phyloP scores from a whole-genome alignment of 1,140 invertebrate genomes.

The Latrodectus geometricus region DNA sequence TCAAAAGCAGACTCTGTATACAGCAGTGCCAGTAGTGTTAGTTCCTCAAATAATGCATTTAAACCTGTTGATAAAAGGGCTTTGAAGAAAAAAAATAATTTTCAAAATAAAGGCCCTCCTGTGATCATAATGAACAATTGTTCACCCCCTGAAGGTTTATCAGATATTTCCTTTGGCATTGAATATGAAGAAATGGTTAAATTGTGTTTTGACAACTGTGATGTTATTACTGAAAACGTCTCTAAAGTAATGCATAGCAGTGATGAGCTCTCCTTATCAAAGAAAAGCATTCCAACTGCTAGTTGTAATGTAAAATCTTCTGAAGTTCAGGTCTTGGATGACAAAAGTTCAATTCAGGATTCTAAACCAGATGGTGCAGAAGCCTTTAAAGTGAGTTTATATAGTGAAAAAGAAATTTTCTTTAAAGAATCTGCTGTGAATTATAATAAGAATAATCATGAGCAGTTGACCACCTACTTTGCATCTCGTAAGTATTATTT shows the following conservation, averaged over 20 bases:
- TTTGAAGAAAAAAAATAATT: not conserved
- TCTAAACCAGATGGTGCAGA: not conserved
- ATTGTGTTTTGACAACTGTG: constrained; percentile 24
- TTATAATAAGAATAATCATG: constrained; percentile 21
- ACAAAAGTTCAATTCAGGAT: not conserved
- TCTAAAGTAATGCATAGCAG: not conserved
- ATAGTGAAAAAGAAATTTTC: constrained; percentile 21
- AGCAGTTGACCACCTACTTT: constrained; percentile 23
- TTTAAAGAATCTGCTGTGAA: constrained; percentile 39
- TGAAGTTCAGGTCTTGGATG: not conserved
- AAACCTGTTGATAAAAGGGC: constrained; percentile 28
- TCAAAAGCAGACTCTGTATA: constrained; percentile 47
- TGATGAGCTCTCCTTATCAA: not conserved
- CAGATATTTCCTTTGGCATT: constrained; percentile 51
- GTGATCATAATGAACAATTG: constrained; percentile 46
- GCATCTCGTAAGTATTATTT: constrained; percentile 17
- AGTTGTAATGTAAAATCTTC: constrained; percentile 4
- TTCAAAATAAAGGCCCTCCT: constrained; percentile 21
- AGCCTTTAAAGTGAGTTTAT: not conserved
- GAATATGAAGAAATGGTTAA: constrained; percentile 51
- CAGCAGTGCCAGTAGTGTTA: constrained; percentile 51
- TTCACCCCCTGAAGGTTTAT: constrained; percentile 9
- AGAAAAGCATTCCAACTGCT: constrained; percentile 11
- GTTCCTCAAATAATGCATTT: constrained; percentile 50
- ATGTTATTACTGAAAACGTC: not conserved